A percentile compares a stretch with the other conserved stretches of the same genome.
Conservation (phyloP, 2,888 invertebrate genomes). For the Tortricodes alternella region DNA sequence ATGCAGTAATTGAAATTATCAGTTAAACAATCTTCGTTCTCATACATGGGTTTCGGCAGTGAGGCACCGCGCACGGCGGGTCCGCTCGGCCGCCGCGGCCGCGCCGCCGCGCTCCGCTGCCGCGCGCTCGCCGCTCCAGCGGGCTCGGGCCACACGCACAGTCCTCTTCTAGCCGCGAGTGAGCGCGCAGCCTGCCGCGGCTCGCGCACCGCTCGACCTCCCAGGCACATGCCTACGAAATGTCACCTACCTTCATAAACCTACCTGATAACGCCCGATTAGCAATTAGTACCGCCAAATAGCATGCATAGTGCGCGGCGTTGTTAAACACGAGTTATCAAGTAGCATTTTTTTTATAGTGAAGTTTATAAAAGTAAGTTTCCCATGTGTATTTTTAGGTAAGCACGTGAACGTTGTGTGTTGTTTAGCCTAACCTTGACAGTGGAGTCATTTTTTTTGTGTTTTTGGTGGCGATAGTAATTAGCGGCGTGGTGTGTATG, state of each 20-base stretch:
- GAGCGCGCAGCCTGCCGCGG: slow-evolving; percentile 77
- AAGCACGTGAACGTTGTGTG: slow-evolving; percentile 60
- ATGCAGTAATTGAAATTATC: too few relatives aligned
- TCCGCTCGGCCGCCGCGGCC: not conserved
- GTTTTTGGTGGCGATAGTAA: slow-evolving; percentile 56
- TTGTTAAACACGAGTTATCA: slow-evolving; percentile 38
- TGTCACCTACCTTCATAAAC: slow-evolving; percentile 64
- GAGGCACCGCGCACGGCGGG: slow-evolving; percentile 38
- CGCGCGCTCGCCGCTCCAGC: slow-evolving; percentile 38
- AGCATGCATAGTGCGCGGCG: slow-evolving; percentile 61
- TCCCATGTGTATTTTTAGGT: slow-evolving; percentile 43
- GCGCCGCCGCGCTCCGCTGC: slow-evolving; percentile 28
- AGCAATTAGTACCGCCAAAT: slow-evolving; percentile 65
- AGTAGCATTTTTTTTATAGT: slow-evolving; percentile 44
- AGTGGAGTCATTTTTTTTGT: slow-evolving; percentile 51
- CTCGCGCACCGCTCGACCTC: slow-evolving; percentile 62
- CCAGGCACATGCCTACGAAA: slow-evolving; percentile 73
- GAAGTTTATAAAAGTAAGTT: slow-evolving; percentile 59
- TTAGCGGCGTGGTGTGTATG: slow-evolving; percentile 51
- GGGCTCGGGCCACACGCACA: slow-evolving; percentile 60
- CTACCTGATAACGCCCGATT: slow-evolving; percentile 65
- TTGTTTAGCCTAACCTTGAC: slow-evolving; percentile 70
- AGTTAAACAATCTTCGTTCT: too few relatives aligned
- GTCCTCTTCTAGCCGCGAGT: slow-evolving; percentile 77
- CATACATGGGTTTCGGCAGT: too few relatives aligned